Evolutionary conservation across 1,140 invertebrate genomes (phyloP).

Genomic region (Bombus confusus): DNA sequence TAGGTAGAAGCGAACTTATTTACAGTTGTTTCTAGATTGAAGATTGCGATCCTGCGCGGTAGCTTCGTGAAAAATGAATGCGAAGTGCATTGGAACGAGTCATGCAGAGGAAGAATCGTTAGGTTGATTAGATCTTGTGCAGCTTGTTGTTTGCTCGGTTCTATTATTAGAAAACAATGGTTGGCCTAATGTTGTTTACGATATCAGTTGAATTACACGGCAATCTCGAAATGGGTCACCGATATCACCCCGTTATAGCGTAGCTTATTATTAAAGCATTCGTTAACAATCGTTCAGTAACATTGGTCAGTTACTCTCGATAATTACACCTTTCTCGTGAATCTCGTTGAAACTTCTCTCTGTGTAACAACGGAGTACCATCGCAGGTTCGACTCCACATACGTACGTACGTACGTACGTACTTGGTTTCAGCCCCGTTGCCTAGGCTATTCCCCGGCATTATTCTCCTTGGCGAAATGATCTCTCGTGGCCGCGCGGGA

Average conservation of each 20-base stretch:
- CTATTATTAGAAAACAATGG: constrained; percentile 4
- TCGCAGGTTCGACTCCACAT: neutral
- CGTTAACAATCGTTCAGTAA: neutral
- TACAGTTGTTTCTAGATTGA: neutral
- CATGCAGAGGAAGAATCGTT: neutral
- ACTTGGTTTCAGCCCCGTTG: neutral
- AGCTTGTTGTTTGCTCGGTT: neutral
- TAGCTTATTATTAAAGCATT: neutral
- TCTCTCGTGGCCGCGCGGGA: neutral
- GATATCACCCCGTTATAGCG: neutral
- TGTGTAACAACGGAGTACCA: too few species aligned
- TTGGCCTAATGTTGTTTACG: neutral
- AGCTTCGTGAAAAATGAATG: neutral
- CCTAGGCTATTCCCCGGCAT: neutral
- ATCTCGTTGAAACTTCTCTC: neutral
- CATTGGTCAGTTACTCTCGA: neutral
- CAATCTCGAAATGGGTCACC: neutral
- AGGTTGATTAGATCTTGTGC: neutral
- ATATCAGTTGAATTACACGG: neutral
- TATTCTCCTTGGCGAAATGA: neutral
- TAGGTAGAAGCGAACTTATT: constrained; percentile 23
- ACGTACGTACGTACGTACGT: neutral
- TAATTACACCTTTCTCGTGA: neutral
- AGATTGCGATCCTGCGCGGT: neutral
- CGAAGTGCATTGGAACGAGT: neutral